Evolutionary conservation across 1,140 invertebrate genomes (phyloP).

Genomic region (Ostrea denselamellosa): DNA sequence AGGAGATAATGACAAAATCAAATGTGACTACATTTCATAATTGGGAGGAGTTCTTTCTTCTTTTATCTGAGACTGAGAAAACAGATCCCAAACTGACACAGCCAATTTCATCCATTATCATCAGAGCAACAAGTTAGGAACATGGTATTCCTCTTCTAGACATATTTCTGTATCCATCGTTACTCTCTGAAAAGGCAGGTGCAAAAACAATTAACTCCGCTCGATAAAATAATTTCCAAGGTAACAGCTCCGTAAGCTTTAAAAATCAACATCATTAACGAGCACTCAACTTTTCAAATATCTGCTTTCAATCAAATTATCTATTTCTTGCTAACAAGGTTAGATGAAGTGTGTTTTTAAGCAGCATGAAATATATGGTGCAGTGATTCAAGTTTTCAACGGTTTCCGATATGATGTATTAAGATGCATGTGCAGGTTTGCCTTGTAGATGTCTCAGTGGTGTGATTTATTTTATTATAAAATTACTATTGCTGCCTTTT

Average conservation of each 20-base stretch:
- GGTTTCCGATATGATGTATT: too few species aligned
- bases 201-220: constrained; percentile 26
- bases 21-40: constrained; percentile 8
- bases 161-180: background rate
- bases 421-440: too few species aligned
- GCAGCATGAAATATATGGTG: background rate
- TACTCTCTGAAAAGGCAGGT: background rate
- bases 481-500: too few species aligned
- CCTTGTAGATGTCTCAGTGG: too few species aligned
- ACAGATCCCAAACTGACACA: constrained; percentile 16
- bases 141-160: background rate
- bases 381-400: too few species aligned
- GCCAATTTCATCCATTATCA: constrained; percentile 30
- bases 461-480: too few species aligned
- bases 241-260: background rate
- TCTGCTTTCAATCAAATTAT: constrained; percentile 34
- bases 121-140: background rate
- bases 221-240: constrained; percentile 9
- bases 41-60: background rate
- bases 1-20: background rate
- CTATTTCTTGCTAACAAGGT: background rate
- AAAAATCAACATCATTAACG: constrained; percentile 38
- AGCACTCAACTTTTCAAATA: constrained; percentile 13
- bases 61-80: background rate
- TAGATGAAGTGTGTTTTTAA: background rate